Conservation (phyloP, 2,113 vertebrate species). For the Maccullochella peelii region DNA sequence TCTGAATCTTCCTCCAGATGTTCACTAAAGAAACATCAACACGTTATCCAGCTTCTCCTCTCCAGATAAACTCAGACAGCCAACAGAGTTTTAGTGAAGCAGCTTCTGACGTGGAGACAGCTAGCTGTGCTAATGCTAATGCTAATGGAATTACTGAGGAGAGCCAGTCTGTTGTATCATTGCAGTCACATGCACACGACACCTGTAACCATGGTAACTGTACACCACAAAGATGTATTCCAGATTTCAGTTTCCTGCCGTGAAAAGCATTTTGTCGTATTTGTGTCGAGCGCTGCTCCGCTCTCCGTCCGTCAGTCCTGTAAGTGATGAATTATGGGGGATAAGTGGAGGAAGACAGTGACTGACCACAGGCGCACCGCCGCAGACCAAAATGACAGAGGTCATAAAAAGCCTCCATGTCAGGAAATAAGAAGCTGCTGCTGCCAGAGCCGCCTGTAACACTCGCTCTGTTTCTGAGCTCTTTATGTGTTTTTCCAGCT, state of each 20-base stretch:
- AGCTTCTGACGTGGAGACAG: too few species aligned
- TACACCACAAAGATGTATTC: too few species aligned
- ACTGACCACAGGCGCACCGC: conserved; percentile 69
- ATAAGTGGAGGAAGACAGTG: conserved; percentile 63
- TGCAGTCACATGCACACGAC: too few species aligned
- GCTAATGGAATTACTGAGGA: too few species aligned
- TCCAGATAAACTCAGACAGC: too few species aligned
- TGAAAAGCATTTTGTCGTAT: neutral
- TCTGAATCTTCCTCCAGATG: too few species aligned
- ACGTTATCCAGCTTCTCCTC: too few species aligned
- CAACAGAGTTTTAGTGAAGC: too few species aligned
- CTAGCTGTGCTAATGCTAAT: too few species aligned
- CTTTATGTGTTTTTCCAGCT: conserved; percentile 36
- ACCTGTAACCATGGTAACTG: too few species aligned
- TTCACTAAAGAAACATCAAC: too few species aligned
- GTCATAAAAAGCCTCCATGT: conserved; percentile 74
- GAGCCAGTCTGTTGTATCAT: too few species aligned
- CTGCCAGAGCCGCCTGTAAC: conserved; percentile 46
- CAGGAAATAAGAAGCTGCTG: conserved; percentile 66
- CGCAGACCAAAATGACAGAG: conserved; percentile 80
- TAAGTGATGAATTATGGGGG: conserved; percentile 62
- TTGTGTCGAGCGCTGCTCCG: neutral
- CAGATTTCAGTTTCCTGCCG: neutral
- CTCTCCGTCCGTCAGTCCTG: conserved; percentile 21
- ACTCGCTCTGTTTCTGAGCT: conserved; percentile 4